Conservation (phyloP, 2,888 invertebrate species). For the Lymantria dispar region DNA sequence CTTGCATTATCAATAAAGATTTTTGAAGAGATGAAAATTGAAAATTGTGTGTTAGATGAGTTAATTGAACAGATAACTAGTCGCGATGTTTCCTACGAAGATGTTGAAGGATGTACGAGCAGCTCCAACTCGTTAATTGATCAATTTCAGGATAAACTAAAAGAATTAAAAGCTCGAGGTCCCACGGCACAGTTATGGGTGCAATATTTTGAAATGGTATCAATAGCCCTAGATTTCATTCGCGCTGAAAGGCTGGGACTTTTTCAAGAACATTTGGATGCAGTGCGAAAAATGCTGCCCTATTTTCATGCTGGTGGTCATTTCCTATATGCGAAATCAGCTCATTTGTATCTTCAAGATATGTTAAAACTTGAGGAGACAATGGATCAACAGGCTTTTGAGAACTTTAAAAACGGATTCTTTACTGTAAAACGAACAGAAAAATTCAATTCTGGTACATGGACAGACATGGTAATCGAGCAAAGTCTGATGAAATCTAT, state of each 20-base stretch:
- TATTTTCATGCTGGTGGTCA: constrained; percentile 47
- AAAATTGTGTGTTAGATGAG: background rate
- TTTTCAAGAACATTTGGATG: constrained; percentile 36
- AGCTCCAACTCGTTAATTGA: background rate
- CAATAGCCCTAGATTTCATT: constrained; percentile 36
- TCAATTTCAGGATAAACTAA: constrained; percentile 24
- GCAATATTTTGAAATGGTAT: constrained; percentile 45
- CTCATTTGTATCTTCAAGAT: constrained; percentile 38
- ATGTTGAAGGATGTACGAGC: background rate
- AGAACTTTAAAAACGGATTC: constrained; percentile 22
- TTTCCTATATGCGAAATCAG: constrained; percentile 41
- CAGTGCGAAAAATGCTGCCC: constrained; percentile 42
- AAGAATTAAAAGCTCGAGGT: constrained; percentile 25
- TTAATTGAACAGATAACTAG: background rate
- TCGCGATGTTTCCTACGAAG: background rate
- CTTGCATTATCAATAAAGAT: background rate
- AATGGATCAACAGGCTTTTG: constrained; percentile 20
- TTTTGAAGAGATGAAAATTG: background rate
- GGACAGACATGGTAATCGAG: constrained; percentile 32
- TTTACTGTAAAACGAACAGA: constrained; percentile 35
- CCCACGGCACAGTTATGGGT: constrained; percentile 44
- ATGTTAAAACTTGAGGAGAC: constrained; percentile 31
- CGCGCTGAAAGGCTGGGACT: constrained; percentile 34
- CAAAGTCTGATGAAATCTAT: constrained; percentile 33
- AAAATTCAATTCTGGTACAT: constrained; percentile 33